Base-by-base conservation (phyloP, 2,888 invertebrate genomes). In the Drosophila mulleri region DNA sequence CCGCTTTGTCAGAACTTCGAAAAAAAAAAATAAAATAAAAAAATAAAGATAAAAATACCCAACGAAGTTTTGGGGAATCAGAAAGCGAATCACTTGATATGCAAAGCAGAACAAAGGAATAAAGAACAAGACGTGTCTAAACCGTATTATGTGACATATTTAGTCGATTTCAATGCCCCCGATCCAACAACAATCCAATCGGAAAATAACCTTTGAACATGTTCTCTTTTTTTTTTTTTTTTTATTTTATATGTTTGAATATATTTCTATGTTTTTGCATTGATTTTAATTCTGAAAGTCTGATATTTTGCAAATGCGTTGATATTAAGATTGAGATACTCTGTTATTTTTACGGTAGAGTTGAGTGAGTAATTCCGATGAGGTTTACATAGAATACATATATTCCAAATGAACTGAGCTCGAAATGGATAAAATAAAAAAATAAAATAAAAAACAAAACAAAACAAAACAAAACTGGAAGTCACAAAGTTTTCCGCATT, bases 51-150 rank as follows among this genome's bases (percentile, higher is more conserved):
- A n/a, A n/a, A n/a, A 18, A 42, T 18, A 11, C 18, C 6, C 53
- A 63, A 42, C 45, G 20, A 63, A 61, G 60, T 67, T 62, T 59
- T 53, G 23, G 23, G 53, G 58, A 50, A 45, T 44, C 20, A 45
- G 16, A 29, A 48, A 16, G 29, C 29, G 69, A 80, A 72, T 67
- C 82, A 78, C 74, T 80, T 80, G 67, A 80, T 83, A 78, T 80
- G 82, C 78, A 69, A 50, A 56, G 48, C 18, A 32, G 32, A 35
- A 66, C 23, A 61, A 60, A 41, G 54, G 53, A 41, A 63, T 57
- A 7, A 32, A 52, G 32, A 61, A 42, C 61, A 61, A 47, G 16
- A 18, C 54, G 26, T 29, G 54, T 41, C 26, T 41, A 41, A 41
- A 54, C 12, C 41, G 39, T 26, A 39, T 39, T 44, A 56, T 76